These are phyloP conservation scores for Zaprionus lachaisei DNA, from an alignment of 1,140 invertebrate genomes.

Conservation along the genomic window DNA sequence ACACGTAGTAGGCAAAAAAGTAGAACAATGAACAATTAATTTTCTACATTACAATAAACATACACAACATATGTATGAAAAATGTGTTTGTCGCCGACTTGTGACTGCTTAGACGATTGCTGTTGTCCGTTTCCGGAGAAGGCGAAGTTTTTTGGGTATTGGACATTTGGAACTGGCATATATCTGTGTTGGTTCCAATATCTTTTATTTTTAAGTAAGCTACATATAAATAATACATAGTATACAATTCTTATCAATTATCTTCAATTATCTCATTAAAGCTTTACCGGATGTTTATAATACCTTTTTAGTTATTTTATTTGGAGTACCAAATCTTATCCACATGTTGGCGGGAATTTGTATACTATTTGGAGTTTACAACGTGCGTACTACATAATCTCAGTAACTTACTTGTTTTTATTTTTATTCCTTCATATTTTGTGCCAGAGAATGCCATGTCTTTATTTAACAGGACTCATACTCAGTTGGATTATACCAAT, in stretches of 20 bases:
- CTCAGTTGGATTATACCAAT: background rate
- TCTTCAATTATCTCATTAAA: too few species aligned
- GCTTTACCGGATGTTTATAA: too few species aligned
- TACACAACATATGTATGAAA: background rate
- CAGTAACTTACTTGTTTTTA: background rate
- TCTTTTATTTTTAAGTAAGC: accelerated
- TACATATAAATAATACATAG: too few species aligned
- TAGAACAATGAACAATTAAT: background rate
- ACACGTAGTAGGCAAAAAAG: too few species aligned
- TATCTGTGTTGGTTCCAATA: too few species aligned
- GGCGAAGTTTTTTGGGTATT: background rate
- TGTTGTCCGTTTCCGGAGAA: background rate
- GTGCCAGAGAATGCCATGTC: background rate
- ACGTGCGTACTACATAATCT: background rate
- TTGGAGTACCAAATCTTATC: too few species aligned
- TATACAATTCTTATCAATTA: too few species aligned
- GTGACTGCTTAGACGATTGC: background rate
- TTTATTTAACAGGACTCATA: background rate
- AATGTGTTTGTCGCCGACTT: background rate
- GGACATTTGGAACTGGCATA: background rate
- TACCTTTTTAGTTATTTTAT: too few species aligned
- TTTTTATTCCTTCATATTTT: background rate
- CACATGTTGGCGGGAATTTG: background rate
- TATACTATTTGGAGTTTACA: background rate
- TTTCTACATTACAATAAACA: background rate